phyloP scores from a whole-genome alignment of 2,113 vertebrate species.

The Sphaerodactylus townsendi region DNA sequence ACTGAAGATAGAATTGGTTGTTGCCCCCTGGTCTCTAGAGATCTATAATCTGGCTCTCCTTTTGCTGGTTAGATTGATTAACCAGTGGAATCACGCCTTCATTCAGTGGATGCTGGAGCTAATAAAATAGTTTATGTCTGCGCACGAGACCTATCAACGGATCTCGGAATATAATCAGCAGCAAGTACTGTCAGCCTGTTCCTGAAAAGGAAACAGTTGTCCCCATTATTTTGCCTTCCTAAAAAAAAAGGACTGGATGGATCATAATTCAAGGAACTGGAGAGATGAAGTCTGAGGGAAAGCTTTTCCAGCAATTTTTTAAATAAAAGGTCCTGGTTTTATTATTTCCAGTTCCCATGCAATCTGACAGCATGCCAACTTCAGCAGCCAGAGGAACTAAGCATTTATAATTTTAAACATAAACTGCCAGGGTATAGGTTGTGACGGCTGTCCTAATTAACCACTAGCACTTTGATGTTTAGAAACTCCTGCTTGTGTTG shows the following conservation, averaged over 20 bases:
- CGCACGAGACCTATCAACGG: background rate
- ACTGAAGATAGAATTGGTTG: background rate
- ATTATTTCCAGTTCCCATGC: background rate
- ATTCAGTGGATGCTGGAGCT: background rate
- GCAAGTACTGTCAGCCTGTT: background rate
- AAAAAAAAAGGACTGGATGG: background rate
- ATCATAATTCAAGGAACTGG: background rate
- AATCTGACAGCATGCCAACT: background rate
- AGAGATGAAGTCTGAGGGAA: background rate
- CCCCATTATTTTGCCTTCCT: background rate
- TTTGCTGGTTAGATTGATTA: background rate
- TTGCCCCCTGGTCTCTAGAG: background rate
- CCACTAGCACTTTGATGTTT: background rate
- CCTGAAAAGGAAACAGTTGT: background rate
- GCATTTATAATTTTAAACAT: slow-evolving; percentile 21
- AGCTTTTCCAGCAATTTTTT: background rate
- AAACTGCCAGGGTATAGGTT: background rate
- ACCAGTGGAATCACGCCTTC: background rate
- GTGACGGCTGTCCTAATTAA: slow-evolving; percentile 10
- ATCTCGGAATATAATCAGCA: background rate
- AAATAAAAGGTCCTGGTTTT: background rate
- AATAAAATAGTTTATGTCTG: background rate
- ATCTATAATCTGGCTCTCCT: background rate
- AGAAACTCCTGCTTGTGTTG: background rate
- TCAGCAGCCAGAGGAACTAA: background rate